Conservation (phyloP, 2,113 vertebrate species). For the Gobius niger region DNA sequence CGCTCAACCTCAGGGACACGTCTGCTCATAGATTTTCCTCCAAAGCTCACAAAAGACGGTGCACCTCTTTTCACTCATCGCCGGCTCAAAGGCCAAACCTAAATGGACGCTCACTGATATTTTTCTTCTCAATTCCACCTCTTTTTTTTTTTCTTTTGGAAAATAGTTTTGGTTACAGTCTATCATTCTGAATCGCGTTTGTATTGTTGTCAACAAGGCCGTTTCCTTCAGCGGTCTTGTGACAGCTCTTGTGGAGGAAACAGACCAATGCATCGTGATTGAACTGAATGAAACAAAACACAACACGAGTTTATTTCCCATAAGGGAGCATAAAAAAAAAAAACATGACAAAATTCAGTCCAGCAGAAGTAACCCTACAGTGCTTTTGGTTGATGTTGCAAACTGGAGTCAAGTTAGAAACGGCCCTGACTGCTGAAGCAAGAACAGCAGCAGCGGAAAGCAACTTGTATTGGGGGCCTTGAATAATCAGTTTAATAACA, state of each 20-base stretch:
- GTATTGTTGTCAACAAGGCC: conserved; percentile 28
- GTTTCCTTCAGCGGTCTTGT: too few species aligned
- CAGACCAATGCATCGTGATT: too few species aligned
- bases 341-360: too few species aligned
- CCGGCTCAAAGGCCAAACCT: conserved; percentile 58
- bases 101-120: conserved; percentile 47
- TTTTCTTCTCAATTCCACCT: conserved; percentile 49
- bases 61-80: conserved; percentile 50
- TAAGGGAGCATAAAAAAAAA: too few species aligned
- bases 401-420: too few species aligned
- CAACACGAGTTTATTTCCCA: too few species aligned
- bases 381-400: too few species aligned
- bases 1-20: conserved; percentile 30
- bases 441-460: conserved; percentile 11
- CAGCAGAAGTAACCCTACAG: too few species aligned
- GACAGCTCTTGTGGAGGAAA: too few species aligned
- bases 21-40: conserved; percentile 42
- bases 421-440: too few species aligned
- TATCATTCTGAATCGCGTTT: conserved; percentile 7
- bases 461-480: conserved; percentile 31
- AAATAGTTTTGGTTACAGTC: conserved; percentile 26
- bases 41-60: conserved; percentile 25
- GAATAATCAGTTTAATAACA: conserved; percentile 79
- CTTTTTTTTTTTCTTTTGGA: conserved; percentile 5
- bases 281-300: too few species aligned